Conservation (phyloP, 2,888 invertebrate genomes). For the Thymelicus acteon region DNA sequence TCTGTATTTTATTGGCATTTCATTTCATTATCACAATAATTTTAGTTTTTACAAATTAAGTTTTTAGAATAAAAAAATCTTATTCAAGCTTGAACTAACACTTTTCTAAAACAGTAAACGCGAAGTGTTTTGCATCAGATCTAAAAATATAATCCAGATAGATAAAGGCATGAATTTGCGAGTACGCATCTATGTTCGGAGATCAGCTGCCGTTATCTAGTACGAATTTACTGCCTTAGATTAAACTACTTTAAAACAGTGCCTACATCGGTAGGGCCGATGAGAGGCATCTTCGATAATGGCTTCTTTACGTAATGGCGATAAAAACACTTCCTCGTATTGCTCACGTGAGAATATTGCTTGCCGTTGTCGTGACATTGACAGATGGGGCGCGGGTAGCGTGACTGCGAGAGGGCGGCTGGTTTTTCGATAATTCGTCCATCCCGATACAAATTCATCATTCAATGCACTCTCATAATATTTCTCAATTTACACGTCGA, state of each 20-base stretch:
- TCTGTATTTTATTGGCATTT: too few relatives aligned
- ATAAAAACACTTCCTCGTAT: slow-evolving; percentile 72
- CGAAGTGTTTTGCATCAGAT: slow-evolving; percentile 23
- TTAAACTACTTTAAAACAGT: slow-evolving; percentile 60
- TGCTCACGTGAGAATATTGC: slow-evolving; percentile 69
- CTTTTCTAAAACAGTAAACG: slow-evolving; percentile 1
- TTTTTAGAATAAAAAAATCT: too few relatives aligned
- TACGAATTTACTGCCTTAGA: slow-evolving; percentile 73
- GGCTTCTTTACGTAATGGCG: slow-evolving; percentile 67
- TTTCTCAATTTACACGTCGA: slow-evolving; percentile 59
- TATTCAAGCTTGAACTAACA: too few relatives aligned
- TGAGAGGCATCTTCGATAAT: slow-evolving; percentile 63
- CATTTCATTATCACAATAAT: too few relatives aligned
- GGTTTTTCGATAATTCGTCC: slow-evolving; percentile 39
- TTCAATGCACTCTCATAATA: slow-evolving; percentile 47
- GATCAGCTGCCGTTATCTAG: slow-evolving; percentile 70
- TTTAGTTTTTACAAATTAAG: too few relatives aligned
- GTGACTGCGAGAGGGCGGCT: slow-evolving; percentile 47
- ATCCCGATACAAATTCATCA: slow-evolving; percentile 38
- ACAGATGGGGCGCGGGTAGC: slow-evolving; percentile 62
- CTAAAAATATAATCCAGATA: slow-evolving; percentile 50
- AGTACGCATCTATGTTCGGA: slow-evolving; percentile 66
- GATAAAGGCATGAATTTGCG: slow-evolving; percentile 68
- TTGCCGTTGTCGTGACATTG: slow-evolving; percentile 63
- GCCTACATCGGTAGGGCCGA: slow-evolving; percentile 56